Percentiles rank a stretch among this genome's conserved stretches.
These are phyloP conservation scores for Drosophila fungiperda DNA, from an alignment of 2,888 invertebrate genomes.

Conservation along the genomic window DNA sequence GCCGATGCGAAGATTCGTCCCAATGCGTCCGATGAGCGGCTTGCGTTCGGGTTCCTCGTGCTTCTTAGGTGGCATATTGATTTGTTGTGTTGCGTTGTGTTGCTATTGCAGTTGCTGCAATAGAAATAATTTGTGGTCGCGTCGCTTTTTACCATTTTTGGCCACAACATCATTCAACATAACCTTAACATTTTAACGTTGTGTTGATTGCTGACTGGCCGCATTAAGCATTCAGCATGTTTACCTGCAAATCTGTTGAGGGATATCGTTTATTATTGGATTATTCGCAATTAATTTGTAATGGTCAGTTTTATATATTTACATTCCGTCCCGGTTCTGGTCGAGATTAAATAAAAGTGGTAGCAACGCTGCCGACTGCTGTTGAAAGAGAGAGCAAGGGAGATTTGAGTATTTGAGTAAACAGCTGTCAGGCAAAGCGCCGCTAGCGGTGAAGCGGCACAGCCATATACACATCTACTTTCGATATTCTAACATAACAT, in stretches of 20 bases:
- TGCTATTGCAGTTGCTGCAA: background rate
- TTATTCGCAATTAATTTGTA: background rate
- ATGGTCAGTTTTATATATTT: constrained; percentile 18
- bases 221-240: background rate
- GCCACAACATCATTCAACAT: constrained; percentile 41
- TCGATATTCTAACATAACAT: constrained; percentile 23
- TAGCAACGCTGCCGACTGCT: constrained; percentile 34
- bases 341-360: constrained; percentile 15
- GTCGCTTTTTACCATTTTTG: constrained; percentile 39
- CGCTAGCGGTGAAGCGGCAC: constrained; percentile 32
- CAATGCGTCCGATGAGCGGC: constrained; percentile 96
- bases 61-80: constrained; percentile 91
- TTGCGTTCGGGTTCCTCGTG: constrained; percentile 95
- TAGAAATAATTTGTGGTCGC: constrained; percentile 1
- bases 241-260: constrained; percentile 19
- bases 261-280: background rate
- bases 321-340: constrained; percentile 20
- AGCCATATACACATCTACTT: constrained; percentile 8
- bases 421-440: constrained; percentile 59
- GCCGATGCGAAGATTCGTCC: constrained; percentile 98
- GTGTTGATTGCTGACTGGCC: background rate
- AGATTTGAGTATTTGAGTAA: constrained; percentile 17
- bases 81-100: constrained; percentile 8
- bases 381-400: constrained; percentile 41
- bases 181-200: constrained; percentile 35